phyloP scores from a whole-genome alignment of 30 jellyfish, hydroid and myxozoan species.

The Aurelia aurita complex sp. Pacific region DNA sequence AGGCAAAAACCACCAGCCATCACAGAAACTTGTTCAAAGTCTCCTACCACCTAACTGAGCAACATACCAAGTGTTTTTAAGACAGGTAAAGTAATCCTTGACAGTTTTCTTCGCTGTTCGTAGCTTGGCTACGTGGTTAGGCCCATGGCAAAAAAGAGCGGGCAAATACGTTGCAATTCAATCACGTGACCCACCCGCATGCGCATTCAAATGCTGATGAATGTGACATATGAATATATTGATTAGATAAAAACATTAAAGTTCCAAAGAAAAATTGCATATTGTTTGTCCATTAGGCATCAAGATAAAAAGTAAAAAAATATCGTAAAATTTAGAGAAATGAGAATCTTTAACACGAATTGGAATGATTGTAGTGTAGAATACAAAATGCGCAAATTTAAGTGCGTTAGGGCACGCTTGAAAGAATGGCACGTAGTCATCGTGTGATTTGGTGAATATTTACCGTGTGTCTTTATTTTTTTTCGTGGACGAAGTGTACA shows the following conservation, averaged over 20 bases:
- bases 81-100: too few relatives aligned
- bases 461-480: neutral
- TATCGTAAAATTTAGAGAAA: constrained; percentile 44
- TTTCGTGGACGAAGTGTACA: neutral
- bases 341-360: constrained; percentile 8
- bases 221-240: constrained; percentile 28
- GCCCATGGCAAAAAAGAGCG: too few relatives aligned
- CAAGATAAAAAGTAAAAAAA: constrained; percentile 31
- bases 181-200: too few relatives aligned
- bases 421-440: neutral
- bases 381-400: constrained; percentile 30
- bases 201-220: constrained; percentile 1
- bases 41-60: too few relatives aligned
- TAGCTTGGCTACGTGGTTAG: too few relatives aligned
- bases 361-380: neutral
- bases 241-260: constrained; percentile 32
- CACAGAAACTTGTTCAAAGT: too few relatives aligned
- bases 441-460: neutral
- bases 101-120: too few relatives aligned
- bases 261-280: constrained; percentile 26
- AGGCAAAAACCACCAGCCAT: too few relatives aligned
- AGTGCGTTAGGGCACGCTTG: constrained; percentile 26
- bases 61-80: too few relatives aligned
- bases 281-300: neutral
- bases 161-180: too few relatives aligned